These are phyloP conservation scores for Lanistes nyassanus DNA, from an alignment of 1,140 invertebrate species.

Conservation along the genomic window DNA sequence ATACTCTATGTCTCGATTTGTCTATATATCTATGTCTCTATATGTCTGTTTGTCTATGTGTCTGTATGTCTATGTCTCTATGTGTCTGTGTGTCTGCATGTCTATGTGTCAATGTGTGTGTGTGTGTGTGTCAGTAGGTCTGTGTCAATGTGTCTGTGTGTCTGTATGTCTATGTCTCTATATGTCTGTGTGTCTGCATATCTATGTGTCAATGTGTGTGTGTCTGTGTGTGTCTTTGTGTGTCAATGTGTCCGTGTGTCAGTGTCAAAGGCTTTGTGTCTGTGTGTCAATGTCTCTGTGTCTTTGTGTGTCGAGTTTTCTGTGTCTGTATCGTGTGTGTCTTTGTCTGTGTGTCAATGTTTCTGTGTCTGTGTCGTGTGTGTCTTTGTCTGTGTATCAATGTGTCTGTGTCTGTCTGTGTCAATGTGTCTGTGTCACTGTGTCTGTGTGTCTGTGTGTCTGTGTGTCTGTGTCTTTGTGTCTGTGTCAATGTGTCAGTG, in stretches of 20 bases:
- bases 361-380: neutral
- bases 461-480: conserved; percentile 13
- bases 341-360: neutral
- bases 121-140: too few species aligned
- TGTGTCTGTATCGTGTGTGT: conserved; percentile 15
- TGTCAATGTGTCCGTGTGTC: conserved; percentile 2
- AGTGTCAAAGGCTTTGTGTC: conserved; percentile 3
- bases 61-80: neutral
- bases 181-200: conserved; percentile 2
- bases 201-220: neutral
- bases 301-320: neutral
- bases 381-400: neutral
- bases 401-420: conserved; percentile 7
- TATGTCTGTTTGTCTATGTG: neutral
- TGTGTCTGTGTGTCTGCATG: neutral
- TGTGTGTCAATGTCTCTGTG: conserved; percentile 9
- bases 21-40: neutral
- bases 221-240: too few species aligned
- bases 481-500: conserved; percentile 6
- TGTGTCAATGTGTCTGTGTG: too few species aligned
- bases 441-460: conserved; percentile 15
- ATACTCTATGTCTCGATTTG: too few species aligned
- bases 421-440: conserved; percentile 9
- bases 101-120: too few species aligned
- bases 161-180: too few species aligned